These are phyloP conservation scores for Porites australiensis DNA, from an alignment of 64 coral and sea anemone genomes.

Conservation along the genomic window DNA sequence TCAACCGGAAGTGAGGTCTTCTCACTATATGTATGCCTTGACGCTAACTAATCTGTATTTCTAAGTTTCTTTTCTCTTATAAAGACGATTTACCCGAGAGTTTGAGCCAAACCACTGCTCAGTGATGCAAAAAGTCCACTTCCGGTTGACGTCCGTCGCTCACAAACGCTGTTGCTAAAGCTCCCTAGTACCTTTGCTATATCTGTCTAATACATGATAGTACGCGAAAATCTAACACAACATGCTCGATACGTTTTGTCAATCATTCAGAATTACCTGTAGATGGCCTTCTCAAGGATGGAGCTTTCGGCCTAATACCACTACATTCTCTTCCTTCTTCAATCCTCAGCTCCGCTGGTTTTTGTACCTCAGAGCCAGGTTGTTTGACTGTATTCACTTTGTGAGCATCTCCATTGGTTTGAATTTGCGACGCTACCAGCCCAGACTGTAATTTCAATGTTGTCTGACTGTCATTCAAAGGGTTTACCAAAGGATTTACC, in stretches of 20 bases:
- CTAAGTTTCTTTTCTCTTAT: too few relatives aligned
- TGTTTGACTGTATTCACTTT: not conserved
- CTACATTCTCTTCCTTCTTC: not conserved
- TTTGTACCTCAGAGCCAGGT: not conserved
- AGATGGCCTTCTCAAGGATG: constrained; percentile 23
- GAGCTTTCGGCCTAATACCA: not conserved
- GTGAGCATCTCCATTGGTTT: not conserved
- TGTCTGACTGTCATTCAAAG: not conserved
- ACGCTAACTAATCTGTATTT: too few relatives aligned
- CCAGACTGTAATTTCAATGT: not conserved
- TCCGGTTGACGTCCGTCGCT: too few relatives aligned
- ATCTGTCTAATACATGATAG: not conserved
- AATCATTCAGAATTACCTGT: not conserved
- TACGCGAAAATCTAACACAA: not conserved
- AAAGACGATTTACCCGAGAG: too few relatives aligned
- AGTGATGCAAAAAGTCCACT: too few relatives aligned
- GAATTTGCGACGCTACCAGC: not conserved
- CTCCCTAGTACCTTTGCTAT: too few relatives aligned
- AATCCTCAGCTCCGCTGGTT: not conserved
- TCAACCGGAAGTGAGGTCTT: too few relatives aligned
- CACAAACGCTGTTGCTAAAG: too few relatives aligned
- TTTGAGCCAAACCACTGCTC: too few relatives aligned
- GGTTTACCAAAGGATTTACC: too few relatives aligned
- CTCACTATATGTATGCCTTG: too few relatives aligned
- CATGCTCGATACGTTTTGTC: not conserved